Evolutionary conservation across 1,140 invertebrate species (phyloP), one percentile per base, ranked within the genome.

Genomic region (Coelopa frigida): DNA sequence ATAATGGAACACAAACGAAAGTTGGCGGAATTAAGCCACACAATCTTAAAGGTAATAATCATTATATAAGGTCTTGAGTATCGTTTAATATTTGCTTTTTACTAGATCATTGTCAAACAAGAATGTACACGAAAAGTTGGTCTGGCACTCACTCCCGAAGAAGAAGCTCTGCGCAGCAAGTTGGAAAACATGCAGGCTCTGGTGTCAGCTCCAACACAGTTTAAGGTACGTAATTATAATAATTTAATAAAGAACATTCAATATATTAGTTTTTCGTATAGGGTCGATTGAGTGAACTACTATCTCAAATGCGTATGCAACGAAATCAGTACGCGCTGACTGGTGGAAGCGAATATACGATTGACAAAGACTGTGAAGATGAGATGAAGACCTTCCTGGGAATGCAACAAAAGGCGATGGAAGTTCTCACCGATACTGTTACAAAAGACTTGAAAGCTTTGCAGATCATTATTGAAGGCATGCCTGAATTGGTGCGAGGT

Each of bases 121-220:
- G 91, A 95, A 72, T 83, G 87, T 45, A 79, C 79, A 3, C 76
- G 91, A 12, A 92, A 94, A 70, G 79, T 86, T 46, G 92, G 93
- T 14, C 78, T 85, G 24, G 82, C 88, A 1, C 72, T 96, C 11
- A 83, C 87, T 57, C 85, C 85, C 0, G 90, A 94, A 53, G 94
- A 97, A 70, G 93, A 96, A 73, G 78, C 83, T 12, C 68, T 94
- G 14, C 77, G 87, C 35, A 85, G 85, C 14, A 82, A 87, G 55
- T 75, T 96, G 10, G 89, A 95, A 72, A 80, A 83, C 37, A 79
- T 95, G 65, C 83, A 90, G 41, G 78, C 83, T 0, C 85, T 94
- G 59, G 78, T 97, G 3, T 87, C 88, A 51, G 84, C 89, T 10
- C 92, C 92, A 10, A 93, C 89, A 39, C 87, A 94, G 58, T 94